phyloP scores from a whole-genome alignment of 2,888 invertebrate genomes.

The Liopterus haemorrhoidalis region DNA sequence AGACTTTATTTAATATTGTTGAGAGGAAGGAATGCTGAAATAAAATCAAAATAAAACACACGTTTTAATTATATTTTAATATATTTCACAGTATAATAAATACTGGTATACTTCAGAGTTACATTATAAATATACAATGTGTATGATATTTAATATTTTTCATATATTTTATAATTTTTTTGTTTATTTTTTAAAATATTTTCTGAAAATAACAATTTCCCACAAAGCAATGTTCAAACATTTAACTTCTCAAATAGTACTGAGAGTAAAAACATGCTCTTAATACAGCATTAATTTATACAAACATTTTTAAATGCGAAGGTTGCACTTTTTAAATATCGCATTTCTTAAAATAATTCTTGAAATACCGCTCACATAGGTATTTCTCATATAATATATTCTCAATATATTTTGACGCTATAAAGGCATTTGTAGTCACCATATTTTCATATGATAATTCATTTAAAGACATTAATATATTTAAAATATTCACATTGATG shows the following conservation, averaged over 20 bases:
- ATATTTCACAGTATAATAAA: slow-evolving; percentile 52
- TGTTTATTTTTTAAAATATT: slow-evolving; percentile 48
- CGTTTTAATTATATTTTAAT: slow-evolving; percentile 38
- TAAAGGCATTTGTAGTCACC: slow-evolving; percentile 49
- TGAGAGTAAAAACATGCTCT: slow-evolving; percentile 39
- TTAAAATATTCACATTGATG: slow-evolving; percentile 13
- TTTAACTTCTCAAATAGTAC: slow-evolving; percentile 44
- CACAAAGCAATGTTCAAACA: slow-evolving; percentile 51
- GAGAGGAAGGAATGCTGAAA: slow-evolving; percentile 26
- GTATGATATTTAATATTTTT: slow-evolving; percentile 44
- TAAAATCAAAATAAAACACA: slow-evolving; percentile 34
- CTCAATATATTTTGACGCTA: slow-evolving; percentile 45
- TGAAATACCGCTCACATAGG: slow-evolving; percentile 18
- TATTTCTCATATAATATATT: slow-evolving; percentile 24
- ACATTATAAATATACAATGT: slow-evolving; percentile 54
- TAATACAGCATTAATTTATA: slow-evolving; percentile 23
- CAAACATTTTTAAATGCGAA: slow-evolving; percentile 24
- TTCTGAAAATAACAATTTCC: slow-evolving; percentile 53
- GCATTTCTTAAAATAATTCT: slow-evolving; percentile 37
- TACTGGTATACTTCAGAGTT: slow-evolving; percentile 53
- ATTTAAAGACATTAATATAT: slow-evolving; percentile 12
- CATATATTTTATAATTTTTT: slow-evolving; percentile 43
- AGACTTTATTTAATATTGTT: too few relatives aligned
- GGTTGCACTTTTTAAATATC: slow-evolving; percentile 43
- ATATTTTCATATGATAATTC: slow-evolving; percentile 41